Percentiles rank a stretch among this genome's conserved stretches.
These are phyloP conservation scores for Grallaria varia DNA, from an alignment of 2,113 vertebrate species.

Conservation along the genomic window DNA sequence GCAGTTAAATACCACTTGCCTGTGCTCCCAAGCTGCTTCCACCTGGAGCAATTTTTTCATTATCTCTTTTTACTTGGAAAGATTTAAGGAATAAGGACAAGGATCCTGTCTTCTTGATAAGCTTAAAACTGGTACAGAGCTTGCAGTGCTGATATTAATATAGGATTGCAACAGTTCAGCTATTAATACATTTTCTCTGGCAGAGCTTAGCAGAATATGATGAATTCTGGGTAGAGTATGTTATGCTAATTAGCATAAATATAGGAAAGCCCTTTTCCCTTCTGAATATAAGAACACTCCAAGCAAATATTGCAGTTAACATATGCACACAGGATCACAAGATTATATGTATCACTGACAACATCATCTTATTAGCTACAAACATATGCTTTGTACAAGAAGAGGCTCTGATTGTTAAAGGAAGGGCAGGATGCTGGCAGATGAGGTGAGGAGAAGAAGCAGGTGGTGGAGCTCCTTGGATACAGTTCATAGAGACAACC, in stretches of 20 bases:
- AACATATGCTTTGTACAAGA: slow-evolving; percentile 29
- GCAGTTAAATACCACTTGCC: neutral
- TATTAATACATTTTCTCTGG: slow-evolving; percentile 63
- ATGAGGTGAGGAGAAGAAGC: neutral
- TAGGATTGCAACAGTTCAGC: slow-evolving; percentile 52
- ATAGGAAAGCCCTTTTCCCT: slow-evolving; percentile 61
- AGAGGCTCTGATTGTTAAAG: neutral
- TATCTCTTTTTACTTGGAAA: slow-evolving; percentile 24
- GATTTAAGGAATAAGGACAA: slow-evolving; percentile 15
- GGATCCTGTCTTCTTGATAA: neutral
- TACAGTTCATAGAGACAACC: neutral
- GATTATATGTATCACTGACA: slow-evolving; percentile 52
- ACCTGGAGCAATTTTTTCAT: neutral
- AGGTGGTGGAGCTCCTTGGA: neutral
- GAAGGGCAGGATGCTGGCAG: neutral
- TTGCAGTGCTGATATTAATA: slow-evolving; percentile 30
- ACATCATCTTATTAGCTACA: neutral
- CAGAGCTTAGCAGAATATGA: slow-evolving; percentile 43
- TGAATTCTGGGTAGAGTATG: slow-evolving; percentile 52
- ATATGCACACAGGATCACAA: slow-evolving; percentile 48
- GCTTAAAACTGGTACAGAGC: slow-evolving; percentile 10
- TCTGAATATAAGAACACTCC: slow-evolving; percentile 5
- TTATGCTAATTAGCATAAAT: slow-evolving; percentile 61
- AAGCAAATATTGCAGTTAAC: slow-evolving; percentile 11
- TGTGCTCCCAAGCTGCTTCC: neutral